Evolutionary conservation across 2,113 vertebrate genomes (phyloP), one percentile per base, ranked within the genome.

Genomic region (Tylochromis polylepis): DNA sequence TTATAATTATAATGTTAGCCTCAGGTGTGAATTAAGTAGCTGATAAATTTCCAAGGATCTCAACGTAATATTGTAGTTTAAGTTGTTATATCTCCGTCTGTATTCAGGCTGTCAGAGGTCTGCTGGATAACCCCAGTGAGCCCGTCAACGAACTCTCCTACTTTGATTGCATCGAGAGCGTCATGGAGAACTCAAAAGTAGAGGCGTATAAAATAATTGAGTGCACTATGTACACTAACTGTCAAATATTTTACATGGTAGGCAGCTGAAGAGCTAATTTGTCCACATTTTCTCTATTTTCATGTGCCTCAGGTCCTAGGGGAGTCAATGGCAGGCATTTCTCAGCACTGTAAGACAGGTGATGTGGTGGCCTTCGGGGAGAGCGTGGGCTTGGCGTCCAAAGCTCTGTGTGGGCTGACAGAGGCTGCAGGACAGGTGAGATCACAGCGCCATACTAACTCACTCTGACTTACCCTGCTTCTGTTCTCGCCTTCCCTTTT

Each of bases 111-210:
- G 98, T 99, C 58, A 97, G 98, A 91, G 98, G 98, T 77, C 98
- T 99, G 95, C 92, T 99, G 77, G 98, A 98, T 84, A 99, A 98
- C 88, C 98, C 98, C 46, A 99, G 97, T 14, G 99, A 99, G 89
- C 98, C 99, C 1, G 98, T 99, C 83, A 99, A 96, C 3, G 98
- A 99, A 89, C 97, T 99, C 59, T 99, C 99, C 0, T 99, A 99
- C 92, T 99, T 99, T 82, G 99, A 99, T 93, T 99, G 98, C 95
- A 99, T 99, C 34, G 99, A 99, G 88, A 97, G 98, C 0, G 98
- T 99, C 85, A 99, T 99, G 98, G 98, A 99, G 91, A 99, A 99
- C 92, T 99, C 99, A 41, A 99, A 99, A 98, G 99, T 99, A 96
- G 12, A 27, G 81, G 29, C 62, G 60, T 78, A 78, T 27, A 24